Percentiles rank a stretch among this genome's conserved stretches.
Evolutionary conservation across 2,888 invertebrate genomes (phyloP).

Genomic region (Conomelus anceps): DNA sequence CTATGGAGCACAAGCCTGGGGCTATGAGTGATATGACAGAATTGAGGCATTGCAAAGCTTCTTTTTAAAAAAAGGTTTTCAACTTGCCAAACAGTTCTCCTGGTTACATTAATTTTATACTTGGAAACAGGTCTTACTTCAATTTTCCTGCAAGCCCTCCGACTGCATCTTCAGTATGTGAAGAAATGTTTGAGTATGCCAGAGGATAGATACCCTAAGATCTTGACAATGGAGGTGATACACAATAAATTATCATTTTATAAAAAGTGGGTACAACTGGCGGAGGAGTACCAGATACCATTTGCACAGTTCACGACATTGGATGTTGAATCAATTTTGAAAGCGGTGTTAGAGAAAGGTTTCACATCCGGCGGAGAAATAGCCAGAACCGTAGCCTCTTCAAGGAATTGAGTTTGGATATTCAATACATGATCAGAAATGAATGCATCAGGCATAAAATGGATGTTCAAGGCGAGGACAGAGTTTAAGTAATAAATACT

Average conservation of each 20-base stretch:
- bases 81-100: background rate
- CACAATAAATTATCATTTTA: background rate
- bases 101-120: background rate
- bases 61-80: no score
- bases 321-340: background rate
- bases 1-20: no score
- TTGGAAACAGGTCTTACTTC: background rate
- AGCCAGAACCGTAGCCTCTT: background rate
- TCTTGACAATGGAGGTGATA: background rate
- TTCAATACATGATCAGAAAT: background rate
- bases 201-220: no score
- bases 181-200: background rate
- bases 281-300: background rate
- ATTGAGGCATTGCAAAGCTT: no score
- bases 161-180: background rate
- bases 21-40: background rate
- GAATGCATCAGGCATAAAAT: background rate
- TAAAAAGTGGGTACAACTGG: background rate
- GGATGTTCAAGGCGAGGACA: background rate
- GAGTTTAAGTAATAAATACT: no score
- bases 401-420: background rate
- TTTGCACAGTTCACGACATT: background rate
- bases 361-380: background rate
- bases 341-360: background rate
- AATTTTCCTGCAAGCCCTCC: background rate